A percentile compares a stretch with the other conserved stretches of the same genome.
Evolutionary conservation across 2,888 invertebrate genomes (phyloP).

Genomic region (Panopea generosa): DNA sequence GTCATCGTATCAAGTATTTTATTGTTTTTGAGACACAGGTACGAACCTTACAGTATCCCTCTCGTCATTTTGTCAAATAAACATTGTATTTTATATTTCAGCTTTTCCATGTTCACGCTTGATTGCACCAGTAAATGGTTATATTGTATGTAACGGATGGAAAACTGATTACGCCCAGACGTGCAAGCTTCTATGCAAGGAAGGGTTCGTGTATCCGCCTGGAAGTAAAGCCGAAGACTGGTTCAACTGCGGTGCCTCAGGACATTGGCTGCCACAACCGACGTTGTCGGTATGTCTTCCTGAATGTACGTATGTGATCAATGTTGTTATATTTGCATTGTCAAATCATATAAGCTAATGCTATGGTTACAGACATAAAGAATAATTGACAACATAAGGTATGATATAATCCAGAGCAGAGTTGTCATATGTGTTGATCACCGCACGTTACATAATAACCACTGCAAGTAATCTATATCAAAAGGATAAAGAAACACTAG

Average conservation of each 20-base stretch:
- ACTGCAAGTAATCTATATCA: too few relatives aligned
- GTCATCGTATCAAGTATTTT: too few relatives aligned
- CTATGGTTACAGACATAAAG: neutral
- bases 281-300: constrained; percentile 15
- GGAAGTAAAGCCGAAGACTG: constrained; percentile 6
- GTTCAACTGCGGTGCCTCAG: constrained; percentile 30
- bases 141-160: constrained; percentile 31
- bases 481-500: too few relatives aligned
- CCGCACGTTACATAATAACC: too few relatives aligned
- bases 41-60: too few relatives aligned
- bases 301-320: constrained; percentile 2
- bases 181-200: constrained; percentile 12
- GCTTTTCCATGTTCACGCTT: constrained; percentile 23
- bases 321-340: neutral
- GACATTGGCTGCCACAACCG: constrained; percentile 26
- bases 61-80: too few relatives aligned
- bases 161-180: constrained; percentile 15
- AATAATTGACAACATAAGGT: too few relatives aligned
- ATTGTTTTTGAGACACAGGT: too few relatives aligned
- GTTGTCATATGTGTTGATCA: too few relatives aligned
- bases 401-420: too few relatives aligned
- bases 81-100: constrained; percentile 3
- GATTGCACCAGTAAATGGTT: constrained; percentile 24
- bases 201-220: constrained; percentile 8
- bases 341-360: neutral